Evolutionary conservation across 2,113 vertebrate species (phyloP).

Genomic region (Passerina amoena): DNA sequence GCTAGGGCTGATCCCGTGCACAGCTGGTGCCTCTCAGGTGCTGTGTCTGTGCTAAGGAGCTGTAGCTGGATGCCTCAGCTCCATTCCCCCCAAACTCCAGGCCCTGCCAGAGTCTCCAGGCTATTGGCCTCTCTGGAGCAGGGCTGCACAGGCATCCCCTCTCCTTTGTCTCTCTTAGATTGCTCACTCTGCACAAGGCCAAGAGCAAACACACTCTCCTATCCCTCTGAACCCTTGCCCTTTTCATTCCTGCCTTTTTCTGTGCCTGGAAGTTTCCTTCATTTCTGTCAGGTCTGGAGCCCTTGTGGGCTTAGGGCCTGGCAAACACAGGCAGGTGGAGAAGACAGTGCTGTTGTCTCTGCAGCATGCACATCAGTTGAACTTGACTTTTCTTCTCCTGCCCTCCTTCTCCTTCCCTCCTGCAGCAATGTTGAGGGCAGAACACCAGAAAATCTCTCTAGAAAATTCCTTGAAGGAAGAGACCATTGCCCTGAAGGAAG

Average conservation of each 20-base stretch:
- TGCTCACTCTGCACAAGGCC: not conserved
- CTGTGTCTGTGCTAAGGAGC: not conserved
- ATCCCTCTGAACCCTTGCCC: not conserved
- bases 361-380: not conserved
- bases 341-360: not conserved
- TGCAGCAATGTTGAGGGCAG: conserved; percentile 54
- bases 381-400: not conserved
- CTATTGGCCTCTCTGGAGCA: not conserved
- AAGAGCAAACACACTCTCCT: not conserved
- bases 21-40: not conserved
- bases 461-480: not conserved
- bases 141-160: not conserved
- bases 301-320: not conserved
- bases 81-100: not conserved
- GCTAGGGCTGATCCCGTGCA: not conserved
- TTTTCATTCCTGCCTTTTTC: not conserved
- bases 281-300: not conserved
- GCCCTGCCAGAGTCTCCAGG: not conserved
- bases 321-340: no score
- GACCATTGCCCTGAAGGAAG: not conserved
- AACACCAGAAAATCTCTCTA: conserved; percentile 29
- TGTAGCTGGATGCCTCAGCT: not conserved
- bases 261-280: not conserved
- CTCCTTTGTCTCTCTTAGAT: not conserved
- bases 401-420: not conserved